Base-by-base conservation (phyloP, 2,797 vertebrate genomes). In the Chloroceryle amazona region DNA sequence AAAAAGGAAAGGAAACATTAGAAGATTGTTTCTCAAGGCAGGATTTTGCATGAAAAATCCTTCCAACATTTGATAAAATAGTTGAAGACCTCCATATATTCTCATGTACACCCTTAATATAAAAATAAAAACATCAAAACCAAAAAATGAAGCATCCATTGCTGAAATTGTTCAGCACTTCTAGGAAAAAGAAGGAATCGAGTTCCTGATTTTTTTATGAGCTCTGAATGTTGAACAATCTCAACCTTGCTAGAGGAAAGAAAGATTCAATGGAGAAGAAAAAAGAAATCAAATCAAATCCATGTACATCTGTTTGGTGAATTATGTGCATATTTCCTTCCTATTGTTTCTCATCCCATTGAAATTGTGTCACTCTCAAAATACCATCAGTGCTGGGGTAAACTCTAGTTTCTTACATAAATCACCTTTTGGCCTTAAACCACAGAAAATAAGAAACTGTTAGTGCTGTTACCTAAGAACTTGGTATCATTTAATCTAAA, bases 381-480 rank as follows among this genome's bases (percentile, higher is more conserved):
- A 91, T 62, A 81, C 20, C 73, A 75, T 21, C 66, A 66, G 42
- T 11, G 1, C 41, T 74, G 52, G 47, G 29, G 68, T 65, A 95
- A 94, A 91, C 0, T 1, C n/a, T 15, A 7, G 19, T 89, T 93
- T 90, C 87, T 94, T 88, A 90, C 41, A 91, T 90, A 86, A 95
- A 88, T 62, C 73, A 86, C 60, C 62, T 63, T 96, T 60, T 81
- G 66, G 74, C 80, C 80, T 93, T 63, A 91, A 92, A 81, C 25
- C 70, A 86, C 3, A 91, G 51, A 81, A 95, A 86, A 73, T 1
- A 57, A 66, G 51, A 90, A 90, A 55, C 33, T 44, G 28, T 14
- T 58, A 65, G n/a, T 55, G 62, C 46, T 70, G 80, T 81, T 93
- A 88, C 70, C 80, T 86, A 86, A 95, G 44, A 55, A 90, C 52